These are phyloP conservation scores for Gymnorhina tibicen DNA, from an alignment of 2,113 vertebrate genomes.

Conservation along the genomic window DNA sequence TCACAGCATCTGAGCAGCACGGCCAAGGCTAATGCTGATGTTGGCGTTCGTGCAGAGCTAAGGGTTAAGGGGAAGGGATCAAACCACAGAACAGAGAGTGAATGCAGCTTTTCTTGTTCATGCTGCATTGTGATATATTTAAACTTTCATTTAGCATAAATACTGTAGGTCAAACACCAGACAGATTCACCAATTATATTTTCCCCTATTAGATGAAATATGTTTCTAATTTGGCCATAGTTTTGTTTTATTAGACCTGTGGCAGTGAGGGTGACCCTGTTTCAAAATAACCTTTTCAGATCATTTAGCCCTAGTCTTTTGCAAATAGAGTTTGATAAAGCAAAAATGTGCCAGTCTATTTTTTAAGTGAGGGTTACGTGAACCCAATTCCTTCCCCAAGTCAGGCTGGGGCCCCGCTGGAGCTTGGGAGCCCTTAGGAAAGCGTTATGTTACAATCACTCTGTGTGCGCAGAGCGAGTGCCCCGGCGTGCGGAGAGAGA, in stretches of 20 bases:
- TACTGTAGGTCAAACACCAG: conserved; percentile 70
- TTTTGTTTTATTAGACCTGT: conserved; percentile 75
- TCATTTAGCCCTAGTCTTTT: conserved; percentile 4
- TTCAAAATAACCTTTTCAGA: conserved; percentile 59
- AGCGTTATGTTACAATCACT: background rate
- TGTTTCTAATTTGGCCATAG: conserved; percentile 71
- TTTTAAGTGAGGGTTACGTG: conserved; percentile 31
- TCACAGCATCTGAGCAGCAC: background rate
- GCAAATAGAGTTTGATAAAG: conserved; percentile 23
- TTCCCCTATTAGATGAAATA: conserved; percentile 71
- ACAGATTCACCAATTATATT: conserved; percentile 70
- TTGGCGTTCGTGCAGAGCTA: background rate
- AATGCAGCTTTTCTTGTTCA: conserved; percentile 14
- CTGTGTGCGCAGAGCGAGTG: background rate
- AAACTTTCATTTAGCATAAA: conserved; percentile 65
- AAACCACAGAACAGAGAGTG: background rate
- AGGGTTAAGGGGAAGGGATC: background rate
- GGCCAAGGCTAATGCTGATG: conserved; percentile 25
- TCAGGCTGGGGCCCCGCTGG: background rate
- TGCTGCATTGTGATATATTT: conserved; percentile 66
- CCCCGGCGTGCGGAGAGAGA: rapidly evolving
- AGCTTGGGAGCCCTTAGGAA: background rate
- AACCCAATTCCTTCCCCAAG: conserved; percentile 32
- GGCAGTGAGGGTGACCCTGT: conserved; percentile 49
- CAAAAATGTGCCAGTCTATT: conserved; percentile 29